Conservation (phyloP, 2,888 invertebrate species). For the Dichetophora obliterata region DNA sequence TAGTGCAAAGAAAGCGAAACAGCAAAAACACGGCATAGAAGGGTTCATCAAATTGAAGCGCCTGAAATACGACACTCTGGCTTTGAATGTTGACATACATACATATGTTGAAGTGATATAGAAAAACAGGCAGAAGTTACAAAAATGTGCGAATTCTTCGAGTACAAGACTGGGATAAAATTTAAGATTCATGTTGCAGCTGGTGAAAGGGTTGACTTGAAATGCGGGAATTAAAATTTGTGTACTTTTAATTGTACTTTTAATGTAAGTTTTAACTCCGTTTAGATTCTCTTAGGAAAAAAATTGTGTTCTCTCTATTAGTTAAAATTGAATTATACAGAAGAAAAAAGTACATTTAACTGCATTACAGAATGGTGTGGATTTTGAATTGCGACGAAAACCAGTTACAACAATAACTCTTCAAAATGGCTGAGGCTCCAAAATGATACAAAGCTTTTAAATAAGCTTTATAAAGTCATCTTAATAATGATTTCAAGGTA, state of each 20-base stretch:
- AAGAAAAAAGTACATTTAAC: too few species aligned
- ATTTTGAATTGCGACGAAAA: too few species aligned
- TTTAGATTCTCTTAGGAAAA: too few species aligned
- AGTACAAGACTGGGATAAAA: neutral
- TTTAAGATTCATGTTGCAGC: neutral
- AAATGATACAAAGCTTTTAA: too few species aligned
- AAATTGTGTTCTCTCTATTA: too few species aligned
- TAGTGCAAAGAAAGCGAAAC: constrained; percentile 10
- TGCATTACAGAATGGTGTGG: too few species aligned
- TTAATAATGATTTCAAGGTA: too few species aligned
- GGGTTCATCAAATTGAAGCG: neutral
- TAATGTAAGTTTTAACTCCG: too few species aligned
- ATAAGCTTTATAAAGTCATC: too few species aligned
- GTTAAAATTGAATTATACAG: too few species aligned
- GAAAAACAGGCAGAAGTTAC: neutral
- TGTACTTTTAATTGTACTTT: neutral
- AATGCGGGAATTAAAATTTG: neutral
- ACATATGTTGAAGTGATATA: neutral
- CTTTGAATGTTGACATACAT: constrained; percentile 3
- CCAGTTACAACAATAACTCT: too few species aligned
- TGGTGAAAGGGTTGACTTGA: neutral
- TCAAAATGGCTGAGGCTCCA: too few species aligned
- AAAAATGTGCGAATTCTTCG: neutral
- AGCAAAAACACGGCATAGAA: neutral
- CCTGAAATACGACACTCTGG: neutral